Conservation (phyloP, 2,113 vertebrate species). For the Epinephelus lanceolatus region DNA sequence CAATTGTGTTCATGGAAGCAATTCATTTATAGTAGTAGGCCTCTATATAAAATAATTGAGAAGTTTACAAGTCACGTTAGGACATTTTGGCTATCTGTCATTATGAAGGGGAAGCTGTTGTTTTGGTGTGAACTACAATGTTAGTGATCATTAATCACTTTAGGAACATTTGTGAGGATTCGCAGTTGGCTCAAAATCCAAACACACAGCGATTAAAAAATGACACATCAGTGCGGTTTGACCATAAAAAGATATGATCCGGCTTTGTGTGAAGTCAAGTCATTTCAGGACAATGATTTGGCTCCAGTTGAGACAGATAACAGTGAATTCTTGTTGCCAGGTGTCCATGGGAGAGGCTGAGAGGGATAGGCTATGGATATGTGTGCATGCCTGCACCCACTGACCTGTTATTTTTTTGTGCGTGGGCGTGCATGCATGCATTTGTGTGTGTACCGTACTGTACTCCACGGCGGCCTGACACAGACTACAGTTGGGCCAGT, state of each 20-base stretch:
- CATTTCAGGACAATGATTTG: conserved; percentile 28
- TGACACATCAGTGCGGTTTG: conserved; percentile 1
- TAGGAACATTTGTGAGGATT: conserved; percentile 7
- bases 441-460: conserved; percentile 47
- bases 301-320: conserved; percentile 40
- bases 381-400: conserved; percentile 63
- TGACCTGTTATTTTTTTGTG: conserved; percentile 54
- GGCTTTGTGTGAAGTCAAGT: conserved; percentile 8
- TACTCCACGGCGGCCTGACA: conserved; percentile 63
- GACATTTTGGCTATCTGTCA: conserved; percentile 22
- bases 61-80: background rate
- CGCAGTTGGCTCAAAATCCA: conserved; percentile 17
- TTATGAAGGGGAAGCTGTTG: conserved; percentile 26
- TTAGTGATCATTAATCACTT: conserved; percentile 15
- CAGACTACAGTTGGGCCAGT: conserved; percentile 61
- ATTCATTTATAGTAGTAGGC: conserved; percentile 36
- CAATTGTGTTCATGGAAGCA: conserved; percentile 57
- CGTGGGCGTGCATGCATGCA: background rate
- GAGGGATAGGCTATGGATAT: conserved; percentile 62
- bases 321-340: conserved; percentile 59
- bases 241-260: conserved; percentile 7
- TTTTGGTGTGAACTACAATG: conserved; percentile 25
- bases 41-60: conserved; percentile 36
- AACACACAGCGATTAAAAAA: background rate
- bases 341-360: conserved; percentile 60